These are phyloP conservation scores for Macrostomum cliftonense DNA, from an alignment of 2,888 invertebrate species.

Conservation along the genomic window DNA sequence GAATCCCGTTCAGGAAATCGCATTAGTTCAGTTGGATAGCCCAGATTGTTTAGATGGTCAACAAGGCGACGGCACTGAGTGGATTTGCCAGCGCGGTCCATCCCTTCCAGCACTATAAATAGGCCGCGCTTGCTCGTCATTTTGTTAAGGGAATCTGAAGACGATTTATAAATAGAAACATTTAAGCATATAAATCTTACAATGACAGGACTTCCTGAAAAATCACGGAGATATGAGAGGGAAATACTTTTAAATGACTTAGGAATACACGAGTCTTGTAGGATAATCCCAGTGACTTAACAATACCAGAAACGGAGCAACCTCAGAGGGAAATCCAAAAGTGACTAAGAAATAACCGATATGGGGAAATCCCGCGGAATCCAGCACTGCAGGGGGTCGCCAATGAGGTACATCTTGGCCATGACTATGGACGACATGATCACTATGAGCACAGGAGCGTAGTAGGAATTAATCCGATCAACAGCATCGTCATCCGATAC, in stretches of 20 bases:
- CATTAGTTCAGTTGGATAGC: slow-evolving; percentile 36
- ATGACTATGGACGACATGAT: neutral
- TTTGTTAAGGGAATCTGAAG: too few species aligned
- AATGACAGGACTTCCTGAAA: too few species aligned
- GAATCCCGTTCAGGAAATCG: slow-evolving; percentile 55
- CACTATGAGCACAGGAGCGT: neutral
- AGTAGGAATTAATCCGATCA: neutral
- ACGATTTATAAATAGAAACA: too few species aligned
- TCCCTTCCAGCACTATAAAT: slow-evolving; percentile 11
- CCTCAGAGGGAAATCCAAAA: too few species aligned
- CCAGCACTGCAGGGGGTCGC: slow-evolving; percentile 7
- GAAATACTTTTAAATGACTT: too few species aligned
- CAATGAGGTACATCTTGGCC: slow-evolving; percentile 4
- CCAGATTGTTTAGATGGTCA: slow-evolving; percentile 29
- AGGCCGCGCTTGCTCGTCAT: neutral
- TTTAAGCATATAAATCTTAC: too few species aligned
- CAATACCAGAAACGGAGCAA: too few species aligned
- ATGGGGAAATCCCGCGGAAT: slow-evolving; percentile 2
- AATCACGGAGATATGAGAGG: too few species aligned
- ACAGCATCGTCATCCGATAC: slow-evolving; percentile 1
- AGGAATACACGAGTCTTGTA: too few species aligned
- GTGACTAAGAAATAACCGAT: too few species aligned
- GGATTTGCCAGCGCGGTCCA: slow-evolving; percentile 53
- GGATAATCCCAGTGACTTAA: too few species aligned
- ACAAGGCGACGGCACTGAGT: slow-evolving; percentile 61